Percentiles rank a stretch among this genome's conserved stretches.
Evolutionary conservation across 2,888 invertebrate species (phyloP).

Genomic region (Liodrosophila aerea): DNA sequence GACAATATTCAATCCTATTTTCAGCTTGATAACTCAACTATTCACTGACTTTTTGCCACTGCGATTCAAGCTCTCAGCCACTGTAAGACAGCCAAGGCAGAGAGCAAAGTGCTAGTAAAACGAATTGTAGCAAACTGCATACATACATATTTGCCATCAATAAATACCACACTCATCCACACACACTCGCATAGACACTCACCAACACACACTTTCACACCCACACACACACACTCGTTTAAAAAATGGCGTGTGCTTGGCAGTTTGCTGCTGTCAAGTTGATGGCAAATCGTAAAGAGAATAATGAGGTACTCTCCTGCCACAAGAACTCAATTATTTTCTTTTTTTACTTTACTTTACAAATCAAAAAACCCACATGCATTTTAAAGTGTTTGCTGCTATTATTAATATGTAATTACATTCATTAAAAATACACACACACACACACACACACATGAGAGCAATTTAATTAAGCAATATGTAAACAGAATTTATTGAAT

Average conservation of each 20-base stretch:
- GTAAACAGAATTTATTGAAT: no score
- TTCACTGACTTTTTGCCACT: no score
- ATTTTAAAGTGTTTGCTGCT: no score
- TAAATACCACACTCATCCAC: slow-evolving; percentile 14
- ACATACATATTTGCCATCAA: slow-evolving; percentile 41
- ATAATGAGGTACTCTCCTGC: background rate
- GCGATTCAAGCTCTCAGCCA: slow-evolving; percentile 1
- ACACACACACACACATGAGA: no score
- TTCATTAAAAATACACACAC: no score
- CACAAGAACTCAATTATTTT: slow-evolving; percentile 12
- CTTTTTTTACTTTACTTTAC: no score
- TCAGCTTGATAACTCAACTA: no score
- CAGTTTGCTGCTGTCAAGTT: slow-evolving; percentile 10
- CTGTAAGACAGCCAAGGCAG: background rate
- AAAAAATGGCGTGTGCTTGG: slow-evolving; percentile 1
- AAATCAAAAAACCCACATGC: no score
- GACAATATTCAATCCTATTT: no score
- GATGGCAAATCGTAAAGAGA: background rate
- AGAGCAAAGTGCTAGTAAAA: background rate
- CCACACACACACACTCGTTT: background rate
- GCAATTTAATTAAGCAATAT: no score
- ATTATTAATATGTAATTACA: no score
- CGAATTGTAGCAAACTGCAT: slow-evolving; percentile 11
- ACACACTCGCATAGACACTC: no score
- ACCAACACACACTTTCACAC: slow-evolving; percentile 20